phyloP scores from a whole-genome alignment of 2,113 vertebrate genomes.

The Acrocephalus kingi region DNA sequence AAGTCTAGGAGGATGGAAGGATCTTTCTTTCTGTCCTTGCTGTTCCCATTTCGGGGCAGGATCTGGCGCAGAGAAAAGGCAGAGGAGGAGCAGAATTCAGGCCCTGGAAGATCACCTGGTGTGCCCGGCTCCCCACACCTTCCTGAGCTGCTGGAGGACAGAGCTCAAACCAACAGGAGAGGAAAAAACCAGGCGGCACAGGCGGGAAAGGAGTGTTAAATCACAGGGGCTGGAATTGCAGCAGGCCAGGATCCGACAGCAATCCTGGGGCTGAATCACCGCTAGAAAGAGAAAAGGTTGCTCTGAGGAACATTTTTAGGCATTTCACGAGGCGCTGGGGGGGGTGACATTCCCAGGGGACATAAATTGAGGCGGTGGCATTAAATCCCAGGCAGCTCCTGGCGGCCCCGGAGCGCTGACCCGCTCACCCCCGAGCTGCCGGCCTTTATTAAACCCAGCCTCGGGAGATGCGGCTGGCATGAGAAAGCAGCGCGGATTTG shows the following conservation, averaged over 20 bases:
- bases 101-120: rapidly evolving
- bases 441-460: not conserved
- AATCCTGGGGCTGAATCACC: not conserved
- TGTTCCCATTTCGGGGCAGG: not conserved
- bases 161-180: not conserved
- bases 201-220: not conserved
- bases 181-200: rapidly evolving
- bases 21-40: not conserved
- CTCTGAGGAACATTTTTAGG: not conserved
- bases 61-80: not conserved
- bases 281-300: not conserved
- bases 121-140: not conserved
- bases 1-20: rapidly evolving
- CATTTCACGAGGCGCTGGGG: rapidly evolving
- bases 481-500: not conserved
- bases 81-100: not conserved
- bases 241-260: rapidly evolving
- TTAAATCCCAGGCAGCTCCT: not conserved
- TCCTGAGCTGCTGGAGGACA: not conserved
- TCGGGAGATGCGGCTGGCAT: not conserved
- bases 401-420: rapidly evolving
- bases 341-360: not conserved
- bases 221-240: not conserved
- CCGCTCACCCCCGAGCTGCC: not conserved
- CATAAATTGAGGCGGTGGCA: not conserved